phyloP scores from a whole-genome alignment of 2,113 vertebrate genomes.

The Accipiter cooperii region DNA sequence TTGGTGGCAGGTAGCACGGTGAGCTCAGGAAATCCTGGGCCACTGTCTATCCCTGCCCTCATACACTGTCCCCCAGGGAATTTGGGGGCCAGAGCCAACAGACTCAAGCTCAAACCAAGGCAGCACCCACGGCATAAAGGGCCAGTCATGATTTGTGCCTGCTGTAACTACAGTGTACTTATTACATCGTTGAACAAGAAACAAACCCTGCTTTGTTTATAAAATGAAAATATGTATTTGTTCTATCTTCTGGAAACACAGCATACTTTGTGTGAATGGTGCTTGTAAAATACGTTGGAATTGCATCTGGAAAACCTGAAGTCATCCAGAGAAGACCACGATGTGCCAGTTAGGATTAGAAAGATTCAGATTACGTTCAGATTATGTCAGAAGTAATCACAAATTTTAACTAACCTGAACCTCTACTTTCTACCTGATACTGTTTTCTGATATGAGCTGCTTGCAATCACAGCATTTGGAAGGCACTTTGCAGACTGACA shows the following conservation, averaged over 20 bases:
- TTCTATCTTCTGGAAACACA: background rate
- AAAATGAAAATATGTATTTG: background rate
- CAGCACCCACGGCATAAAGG: background rate
- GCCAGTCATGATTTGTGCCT: background rate
- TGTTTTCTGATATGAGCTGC: background rate
- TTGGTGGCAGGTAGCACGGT: background rate
- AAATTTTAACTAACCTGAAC: background rate
- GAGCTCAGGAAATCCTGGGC: background rate
- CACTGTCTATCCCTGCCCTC: background rate
- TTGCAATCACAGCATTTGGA: background rate
- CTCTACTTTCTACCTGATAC: background rate
- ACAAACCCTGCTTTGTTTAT: background rate
- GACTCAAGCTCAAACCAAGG: background rate
- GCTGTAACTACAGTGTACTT: background rate
- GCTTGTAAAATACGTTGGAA: background rate
- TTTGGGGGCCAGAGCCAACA: background rate
- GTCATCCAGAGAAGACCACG: background rate
- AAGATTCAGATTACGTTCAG: background rate
- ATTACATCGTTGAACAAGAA: background rate
- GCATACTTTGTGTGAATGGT: background rate
- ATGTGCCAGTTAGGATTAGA: background rate
- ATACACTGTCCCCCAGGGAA: background rate
- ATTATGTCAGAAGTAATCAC: background rate
- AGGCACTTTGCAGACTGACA: background rate
- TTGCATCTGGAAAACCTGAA: background rate